phyloP scores from a whole-genome alignment of 2,113 vertebrate genomes.

The Sciurus niger region DNA sequence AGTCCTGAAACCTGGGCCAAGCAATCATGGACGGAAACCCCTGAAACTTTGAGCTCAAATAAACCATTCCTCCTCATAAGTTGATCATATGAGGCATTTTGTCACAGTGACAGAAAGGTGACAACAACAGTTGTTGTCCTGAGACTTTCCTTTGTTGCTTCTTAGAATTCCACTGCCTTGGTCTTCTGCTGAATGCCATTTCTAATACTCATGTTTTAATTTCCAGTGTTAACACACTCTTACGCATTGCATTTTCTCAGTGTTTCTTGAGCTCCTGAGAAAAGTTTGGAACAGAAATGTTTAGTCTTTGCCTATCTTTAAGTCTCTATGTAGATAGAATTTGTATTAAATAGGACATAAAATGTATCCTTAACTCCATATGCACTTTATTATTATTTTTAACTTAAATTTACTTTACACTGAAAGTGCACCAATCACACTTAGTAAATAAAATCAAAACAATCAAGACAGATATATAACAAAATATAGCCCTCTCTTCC shows the following conservation, averaged over 20 bases:
- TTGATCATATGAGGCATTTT: not conserved
- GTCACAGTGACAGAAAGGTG: not conserved
- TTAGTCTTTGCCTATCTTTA: not conserved
- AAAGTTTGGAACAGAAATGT: not conserved
- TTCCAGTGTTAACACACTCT: not conserved
- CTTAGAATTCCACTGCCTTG: not conserved
- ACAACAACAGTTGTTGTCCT: not conserved
- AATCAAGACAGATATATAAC: not conserved
- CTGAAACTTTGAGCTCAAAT: not conserved
- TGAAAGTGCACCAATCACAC: not conserved
- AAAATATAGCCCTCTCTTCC: not conserved
- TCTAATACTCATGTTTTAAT: not conserved
- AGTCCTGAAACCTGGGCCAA: no score
- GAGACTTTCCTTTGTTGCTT: not conserved
- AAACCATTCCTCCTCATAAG: not conserved
- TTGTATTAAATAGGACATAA: not conserved
- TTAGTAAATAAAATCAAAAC: not conserved
- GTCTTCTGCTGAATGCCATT: not conserved
- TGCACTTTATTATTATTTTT: not conserved
- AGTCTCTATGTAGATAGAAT: not conserved
- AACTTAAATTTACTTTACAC: slow-evolving; percentile 3
- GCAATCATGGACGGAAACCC: not conserved
- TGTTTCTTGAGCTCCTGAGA: not conserved
- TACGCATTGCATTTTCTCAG: not conserved
- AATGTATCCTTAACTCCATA: not conserved